Percentiles rank a stretch among this genome's conserved stretches.
Conservation (phyloP, 2,888 invertebrate species). For the Drosophila picticornis region DNA sequence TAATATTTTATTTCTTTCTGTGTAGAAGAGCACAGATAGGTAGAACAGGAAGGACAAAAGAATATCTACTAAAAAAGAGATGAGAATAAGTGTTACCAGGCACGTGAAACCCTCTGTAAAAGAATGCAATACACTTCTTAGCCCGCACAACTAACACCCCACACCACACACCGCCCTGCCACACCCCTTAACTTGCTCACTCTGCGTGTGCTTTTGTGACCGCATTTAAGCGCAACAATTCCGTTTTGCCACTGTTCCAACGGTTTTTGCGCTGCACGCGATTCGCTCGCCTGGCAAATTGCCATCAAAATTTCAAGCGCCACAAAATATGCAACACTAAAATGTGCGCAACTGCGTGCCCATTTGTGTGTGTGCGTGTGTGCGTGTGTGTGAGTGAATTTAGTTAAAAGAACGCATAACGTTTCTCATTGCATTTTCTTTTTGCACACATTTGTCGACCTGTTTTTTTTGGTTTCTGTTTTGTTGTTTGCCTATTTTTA, state of each 20-base stretch:
- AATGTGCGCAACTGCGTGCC: slow-evolving; percentile 61
- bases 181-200: neutral
- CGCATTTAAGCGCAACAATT: slow-evolving; percentile 68
- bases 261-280: slow-evolving; percentile 44
- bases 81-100: slow-evolving; percentile 28
- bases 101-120: slow-evolving; percentile 21
- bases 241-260: slow-evolving; percentile 48
- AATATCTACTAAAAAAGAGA: slow-evolving; percentile 25
- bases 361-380: slow-evolving; percentile 10
- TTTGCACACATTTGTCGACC: slow-evolving; percentile 1
- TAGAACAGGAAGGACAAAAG: neutral
- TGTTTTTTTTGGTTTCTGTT: slow-evolving; percentile 6
- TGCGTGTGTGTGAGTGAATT: slow-evolving; percentile 4
- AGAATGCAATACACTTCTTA: slow-evolving; percentile 31
- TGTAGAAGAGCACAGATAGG: neutral
- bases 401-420: slow-evolving; percentile 46
- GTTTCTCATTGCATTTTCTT: slow-evolving; percentile 15
- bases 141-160: neutral
- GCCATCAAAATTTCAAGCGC: slow-evolving; percentile 79
- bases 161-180: neutral
- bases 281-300: slow-evolving; percentile 73
- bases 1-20: neutral
- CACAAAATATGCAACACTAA: slow-evolving; percentile 76
- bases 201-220: slow-evolving; percentile 34
- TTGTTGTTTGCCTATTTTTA: slow-evolving; percentile 20